A percentile compares a stretch with the other conserved stretches of the same genome.
These are phyloP conservation scores for Psittacula derbiana DNA, from an alignment of 2,797 vertebrate genomes.

Conservation along the genomic window DNA sequence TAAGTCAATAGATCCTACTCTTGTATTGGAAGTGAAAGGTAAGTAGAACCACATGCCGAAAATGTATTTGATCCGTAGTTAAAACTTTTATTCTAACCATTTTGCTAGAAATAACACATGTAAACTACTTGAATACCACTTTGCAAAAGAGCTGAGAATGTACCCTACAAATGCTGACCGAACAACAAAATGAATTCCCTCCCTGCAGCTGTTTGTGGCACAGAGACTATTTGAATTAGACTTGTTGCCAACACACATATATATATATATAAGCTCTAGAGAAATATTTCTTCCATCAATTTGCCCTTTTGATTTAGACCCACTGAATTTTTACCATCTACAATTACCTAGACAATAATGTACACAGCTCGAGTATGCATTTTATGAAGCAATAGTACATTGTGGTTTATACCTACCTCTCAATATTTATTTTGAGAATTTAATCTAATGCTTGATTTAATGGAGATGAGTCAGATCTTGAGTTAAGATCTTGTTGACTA, in stretches of 20 bases:
- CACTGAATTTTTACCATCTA: background rate
- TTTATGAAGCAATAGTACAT: background rate
- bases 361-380: background rate
- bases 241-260: background rate
- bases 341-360: background rate
- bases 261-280: background rate
- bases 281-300: background rate
- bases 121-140: background rate
- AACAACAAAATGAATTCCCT: background rate
- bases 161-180: background rate
- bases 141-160: background rate
- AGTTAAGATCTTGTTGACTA: background rate
- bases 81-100: background rate
- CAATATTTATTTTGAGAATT: background rate
- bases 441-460: background rate
- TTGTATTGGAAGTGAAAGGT: background rate
- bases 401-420: background rate
- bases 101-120: background rate
- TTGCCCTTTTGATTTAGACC: background rate
- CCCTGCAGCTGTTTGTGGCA: background rate
- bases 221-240: background rate
- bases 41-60: background rate
- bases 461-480: background rate
- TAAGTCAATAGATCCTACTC: background rate
- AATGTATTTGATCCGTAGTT: background rate